These are phyloP conservation scores for Paramormyrops hopkinsi DNA, from an alignment of 2,797 vertebrate species.

Conservation along the genomic window DNA sequence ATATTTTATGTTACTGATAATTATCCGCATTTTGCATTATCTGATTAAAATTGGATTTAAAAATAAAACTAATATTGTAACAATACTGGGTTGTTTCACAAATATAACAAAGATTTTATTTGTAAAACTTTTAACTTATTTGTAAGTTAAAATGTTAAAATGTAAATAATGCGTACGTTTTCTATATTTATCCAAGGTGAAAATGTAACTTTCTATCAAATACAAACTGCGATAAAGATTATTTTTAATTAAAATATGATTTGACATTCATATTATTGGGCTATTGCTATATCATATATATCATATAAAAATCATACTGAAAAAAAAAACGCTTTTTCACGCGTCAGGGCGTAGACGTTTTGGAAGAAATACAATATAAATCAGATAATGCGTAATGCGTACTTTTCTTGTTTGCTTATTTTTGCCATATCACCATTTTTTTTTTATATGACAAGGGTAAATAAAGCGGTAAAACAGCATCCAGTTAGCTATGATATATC, in stretches of 20 bases:
- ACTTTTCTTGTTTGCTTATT: background rate
- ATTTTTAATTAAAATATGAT: background rate
- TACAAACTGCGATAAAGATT: background rate
- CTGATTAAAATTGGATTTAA: background rate
- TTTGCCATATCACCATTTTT: background rate
- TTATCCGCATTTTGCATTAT: background rate
- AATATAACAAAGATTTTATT: background rate
- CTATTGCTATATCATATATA: background rate
- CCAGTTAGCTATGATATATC: background rate
- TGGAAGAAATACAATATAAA: background rate
- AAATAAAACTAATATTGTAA: background rate
- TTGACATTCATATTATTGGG: background rate
- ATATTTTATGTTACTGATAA: background rate
- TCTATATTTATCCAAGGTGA: background rate
- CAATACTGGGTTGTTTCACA: background rate
- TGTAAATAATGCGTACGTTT: background rate
- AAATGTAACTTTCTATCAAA: background rate
- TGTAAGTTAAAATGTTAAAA: background rate
- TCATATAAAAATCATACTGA: background rate
- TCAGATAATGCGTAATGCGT: background rate
- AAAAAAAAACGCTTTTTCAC: background rate
- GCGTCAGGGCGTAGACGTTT: background rate
- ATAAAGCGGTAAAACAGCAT: background rate
- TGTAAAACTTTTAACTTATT: background rate
- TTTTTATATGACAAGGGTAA: background rate